Evolutionary conservation across 2,888 invertebrate species (phyloP).

Genomic region (Hirtodrosophila trivittata): DNA sequence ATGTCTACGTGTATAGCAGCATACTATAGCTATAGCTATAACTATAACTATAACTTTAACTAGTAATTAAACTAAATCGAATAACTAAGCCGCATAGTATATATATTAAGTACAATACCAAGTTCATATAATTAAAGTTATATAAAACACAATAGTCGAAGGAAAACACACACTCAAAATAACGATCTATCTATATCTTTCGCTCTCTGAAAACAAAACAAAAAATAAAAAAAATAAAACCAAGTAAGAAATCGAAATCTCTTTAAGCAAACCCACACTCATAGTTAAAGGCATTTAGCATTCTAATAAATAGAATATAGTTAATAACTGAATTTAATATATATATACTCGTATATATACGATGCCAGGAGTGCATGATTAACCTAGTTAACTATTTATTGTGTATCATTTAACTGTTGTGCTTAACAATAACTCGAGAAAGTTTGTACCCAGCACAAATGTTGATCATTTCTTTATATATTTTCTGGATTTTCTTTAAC

Average conservation of each 20-base stretch:
- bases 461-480: neutral
- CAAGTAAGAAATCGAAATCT: constrained; percentile 20
- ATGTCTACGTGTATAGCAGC: constrained; percentile 81
- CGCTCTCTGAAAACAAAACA: constrained; percentile 12
- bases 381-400: constrained; percentile 51
- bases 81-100: constrained; percentile 31
- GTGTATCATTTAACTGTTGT: constrained; percentile 1
- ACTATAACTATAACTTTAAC: constrained; percentile 22
- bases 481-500: neutral
- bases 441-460: neutral
- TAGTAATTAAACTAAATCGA: constrained; percentile 22
- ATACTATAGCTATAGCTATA: constrained; percentile 41
- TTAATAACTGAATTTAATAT: constrained; percentile 64
- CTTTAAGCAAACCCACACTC: constrained; percentile 35
- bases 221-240: constrained; percentile 6
- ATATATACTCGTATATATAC: constrained; percentile 3
- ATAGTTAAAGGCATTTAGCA: constrained; percentile 70
- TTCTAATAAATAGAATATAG: constrained; percentile 52
- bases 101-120: neutral
- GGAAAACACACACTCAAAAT: constrained; percentile 1
- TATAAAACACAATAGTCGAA: too few relatives aligned
- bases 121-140: too few relatives aligned
- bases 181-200: constrained; percentile 11
- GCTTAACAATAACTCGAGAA: neutral
- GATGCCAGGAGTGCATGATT: too few relatives aligned